Conservation (phyloP, 2,113 vertebrate genomes). For the Gobius niger region DNA sequence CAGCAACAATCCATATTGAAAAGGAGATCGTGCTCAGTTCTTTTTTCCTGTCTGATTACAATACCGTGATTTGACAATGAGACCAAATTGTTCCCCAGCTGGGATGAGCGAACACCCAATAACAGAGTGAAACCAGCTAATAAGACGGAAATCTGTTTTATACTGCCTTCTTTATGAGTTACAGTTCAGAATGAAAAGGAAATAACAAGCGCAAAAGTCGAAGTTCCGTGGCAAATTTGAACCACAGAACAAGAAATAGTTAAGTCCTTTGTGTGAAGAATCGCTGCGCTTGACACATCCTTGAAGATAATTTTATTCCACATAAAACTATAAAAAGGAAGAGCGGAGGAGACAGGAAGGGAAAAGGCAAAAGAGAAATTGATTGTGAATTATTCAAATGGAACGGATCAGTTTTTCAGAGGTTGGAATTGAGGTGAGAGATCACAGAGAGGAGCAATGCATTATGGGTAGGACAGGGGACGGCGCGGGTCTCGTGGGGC, state of each 20-base stretch:
- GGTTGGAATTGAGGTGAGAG: constrained; percentile 69
- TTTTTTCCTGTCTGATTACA: constrained; percentile 6
- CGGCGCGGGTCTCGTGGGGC: constrained; percentile 4
- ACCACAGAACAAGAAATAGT: not conserved
- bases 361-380: constrained; percentile 54
- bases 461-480: constrained; percentile 52
- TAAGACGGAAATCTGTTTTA: constrained; percentile 17
- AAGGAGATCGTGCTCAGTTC: not conserved
- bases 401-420: constrained; percentile 62
- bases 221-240: not conserved
- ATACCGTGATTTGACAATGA: constrained; percentile 16
- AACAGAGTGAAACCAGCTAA: constrained; percentile 12
- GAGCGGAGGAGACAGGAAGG: constrained; percentile 12
- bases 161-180: not conserved
- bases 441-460: constrained; percentile 57
- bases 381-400: constrained; percentile 76
- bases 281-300: not conserved
- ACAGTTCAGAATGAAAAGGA: not conserved
- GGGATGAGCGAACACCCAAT: constrained; percentile 3
- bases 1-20: not conserved
- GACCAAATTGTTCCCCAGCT: constrained; percentile 6
- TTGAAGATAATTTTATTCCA: constrained; percentile 37
- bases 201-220: not conserved
- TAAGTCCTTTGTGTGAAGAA: too few species aligned
- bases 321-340: constrained; percentile 13